phyloP scores from a whole-genome alignment of 2,888 invertebrate species.

The Cosmia pyralina region DNA sequence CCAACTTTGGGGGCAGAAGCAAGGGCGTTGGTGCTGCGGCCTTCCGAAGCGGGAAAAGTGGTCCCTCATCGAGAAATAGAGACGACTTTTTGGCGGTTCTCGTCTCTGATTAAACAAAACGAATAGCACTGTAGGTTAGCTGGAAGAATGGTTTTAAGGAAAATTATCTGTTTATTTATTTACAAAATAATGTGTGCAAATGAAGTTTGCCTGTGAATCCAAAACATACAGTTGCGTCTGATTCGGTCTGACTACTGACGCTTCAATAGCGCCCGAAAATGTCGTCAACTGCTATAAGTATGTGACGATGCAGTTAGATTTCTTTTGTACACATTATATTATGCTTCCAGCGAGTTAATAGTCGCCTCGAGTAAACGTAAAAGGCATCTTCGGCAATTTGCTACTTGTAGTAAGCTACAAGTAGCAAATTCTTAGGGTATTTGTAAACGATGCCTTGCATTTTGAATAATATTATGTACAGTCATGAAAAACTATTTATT shows the following conservation, averaged over 20 bases:
- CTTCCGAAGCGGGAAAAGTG: conserved; percentile 74
- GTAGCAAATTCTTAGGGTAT: no score
- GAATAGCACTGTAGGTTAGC: background rate
- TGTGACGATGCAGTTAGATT: no score
- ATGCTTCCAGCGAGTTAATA: background rate
- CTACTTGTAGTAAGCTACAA: no score
- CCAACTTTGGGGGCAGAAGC: conserved; percentile 74
- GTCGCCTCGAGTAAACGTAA: background rate
- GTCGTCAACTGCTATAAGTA: background rate
- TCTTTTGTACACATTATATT: background rate
- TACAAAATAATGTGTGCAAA: background rate
- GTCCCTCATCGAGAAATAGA: conserved; percentile 65
- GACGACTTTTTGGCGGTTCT: conserved; percentile 82
- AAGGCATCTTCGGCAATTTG: background rate
- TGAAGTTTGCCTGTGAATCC: background rate
- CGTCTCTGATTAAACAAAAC: conserved; percentile 76
- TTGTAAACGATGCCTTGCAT: no score
- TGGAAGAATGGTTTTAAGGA: background rate
- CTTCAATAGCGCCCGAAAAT: background rate
- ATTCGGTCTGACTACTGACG: background rate
- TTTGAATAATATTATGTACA: background rate
- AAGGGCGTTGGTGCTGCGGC: conserved; percentile 80
- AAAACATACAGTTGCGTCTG: no score
- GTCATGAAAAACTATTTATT: conserved; percentile 1
- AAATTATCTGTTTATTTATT: no score